Evolutionary conservation across 2,888 invertebrate species (phyloP).

Genomic region (Zaprionus lineosus): DNA sequence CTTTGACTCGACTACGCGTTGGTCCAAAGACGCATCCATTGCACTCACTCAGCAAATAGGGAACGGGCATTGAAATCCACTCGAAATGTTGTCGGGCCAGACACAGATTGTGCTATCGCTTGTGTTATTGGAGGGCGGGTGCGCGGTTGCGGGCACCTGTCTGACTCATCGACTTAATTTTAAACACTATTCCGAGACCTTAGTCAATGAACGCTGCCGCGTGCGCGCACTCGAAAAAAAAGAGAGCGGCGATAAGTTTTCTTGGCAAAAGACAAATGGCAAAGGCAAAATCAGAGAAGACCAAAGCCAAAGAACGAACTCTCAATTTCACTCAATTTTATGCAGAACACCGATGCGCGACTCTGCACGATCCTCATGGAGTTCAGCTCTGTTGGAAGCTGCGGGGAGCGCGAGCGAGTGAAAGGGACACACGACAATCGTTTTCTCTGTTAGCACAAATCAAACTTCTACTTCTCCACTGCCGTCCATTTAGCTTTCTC

Average conservation of each 20-base stretch:
- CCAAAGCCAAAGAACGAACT: slow-evolving; percentile 3
- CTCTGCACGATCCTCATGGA: background rate
- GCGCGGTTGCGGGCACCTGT: slow-evolving; percentile 44
- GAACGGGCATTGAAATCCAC: slow-evolving; percentile 17
- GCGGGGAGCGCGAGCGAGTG: background rate
- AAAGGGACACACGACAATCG: background rate
- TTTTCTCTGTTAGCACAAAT: background rate
- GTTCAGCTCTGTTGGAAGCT: background rate
- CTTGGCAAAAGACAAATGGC: slow-evolving; percentile 9
- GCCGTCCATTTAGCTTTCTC: too few relatives aligned
- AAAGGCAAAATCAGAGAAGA: background rate
- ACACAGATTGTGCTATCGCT: slow-evolving; percentile 7
- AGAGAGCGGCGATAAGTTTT: slow-evolving; percentile 29
- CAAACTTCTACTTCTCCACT: background rate
- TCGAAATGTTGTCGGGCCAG: slow-evolving; percentile 28
- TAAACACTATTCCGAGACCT: slow-evolving; percentile 56
- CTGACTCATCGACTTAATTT: slow-evolving; percentile 59
- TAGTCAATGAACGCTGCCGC: slow-evolving; percentile 55
- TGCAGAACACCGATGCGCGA: background rate
- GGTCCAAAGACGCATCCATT: slow-evolving; percentile 38
- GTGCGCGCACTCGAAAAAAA: slow-evolving; percentile 16
- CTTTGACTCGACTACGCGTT: slow-evolving; percentile 43
- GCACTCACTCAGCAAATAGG: too few relatives aligned
- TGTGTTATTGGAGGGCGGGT: slow-evolving; percentile 11
- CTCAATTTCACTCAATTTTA: background rate